phyloP scores from a whole-genome alignment of 2,888 invertebrate genomes.

The Andrena camellia region DNA sequence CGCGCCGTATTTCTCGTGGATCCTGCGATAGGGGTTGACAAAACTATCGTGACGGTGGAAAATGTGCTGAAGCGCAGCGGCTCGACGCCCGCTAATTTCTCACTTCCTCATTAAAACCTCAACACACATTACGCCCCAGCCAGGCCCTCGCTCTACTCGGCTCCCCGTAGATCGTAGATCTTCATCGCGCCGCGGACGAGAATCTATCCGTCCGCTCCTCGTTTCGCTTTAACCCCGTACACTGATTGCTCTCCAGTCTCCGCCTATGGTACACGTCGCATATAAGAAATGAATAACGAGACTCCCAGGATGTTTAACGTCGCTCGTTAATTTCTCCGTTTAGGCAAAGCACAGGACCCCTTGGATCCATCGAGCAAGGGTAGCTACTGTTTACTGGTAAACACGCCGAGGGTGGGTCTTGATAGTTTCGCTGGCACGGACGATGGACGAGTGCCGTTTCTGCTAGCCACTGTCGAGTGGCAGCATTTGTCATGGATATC shows the following conservation, averaged over 20 bases:
- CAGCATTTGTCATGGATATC: constrained; percentile 55
- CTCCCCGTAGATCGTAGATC: constrained; percentile 78
- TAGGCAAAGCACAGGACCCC: not conserved
- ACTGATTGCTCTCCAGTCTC: constrained; percentile 17
- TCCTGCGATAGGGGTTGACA: constrained; percentile 69
- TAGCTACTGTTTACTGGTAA: constrained; percentile 17
- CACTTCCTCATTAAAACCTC: constrained; percentile 85
- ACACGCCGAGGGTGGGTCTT: not conserved
- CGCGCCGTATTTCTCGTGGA: constrained; percentile 33
- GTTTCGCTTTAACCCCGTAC: constrained; percentile 68
- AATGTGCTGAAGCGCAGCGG: constrained; percentile 64
- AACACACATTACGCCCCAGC: constrained; percentile 78
- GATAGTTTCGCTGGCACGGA: constrained; percentile 4
- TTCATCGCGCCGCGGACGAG: constrained; percentile 71
- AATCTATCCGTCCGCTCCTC: constrained; percentile 70
- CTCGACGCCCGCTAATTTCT: constrained; percentile 82
- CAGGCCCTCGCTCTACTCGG: constrained; percentile 72
- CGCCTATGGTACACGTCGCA: not conserved
- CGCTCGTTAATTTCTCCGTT: not conserved
- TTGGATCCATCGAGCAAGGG: not conserved
- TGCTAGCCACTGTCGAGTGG: constrained; percentile 41
- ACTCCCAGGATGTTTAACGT: not conserved
- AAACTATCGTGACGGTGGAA: constrained; percentile 76
- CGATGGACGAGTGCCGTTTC: not conserved
- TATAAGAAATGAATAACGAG: not conserved